Evolutionary conservation across 2,113 vertebrate species (phyloP).

Genomic region (Gopherus evgoodei): DNA sequence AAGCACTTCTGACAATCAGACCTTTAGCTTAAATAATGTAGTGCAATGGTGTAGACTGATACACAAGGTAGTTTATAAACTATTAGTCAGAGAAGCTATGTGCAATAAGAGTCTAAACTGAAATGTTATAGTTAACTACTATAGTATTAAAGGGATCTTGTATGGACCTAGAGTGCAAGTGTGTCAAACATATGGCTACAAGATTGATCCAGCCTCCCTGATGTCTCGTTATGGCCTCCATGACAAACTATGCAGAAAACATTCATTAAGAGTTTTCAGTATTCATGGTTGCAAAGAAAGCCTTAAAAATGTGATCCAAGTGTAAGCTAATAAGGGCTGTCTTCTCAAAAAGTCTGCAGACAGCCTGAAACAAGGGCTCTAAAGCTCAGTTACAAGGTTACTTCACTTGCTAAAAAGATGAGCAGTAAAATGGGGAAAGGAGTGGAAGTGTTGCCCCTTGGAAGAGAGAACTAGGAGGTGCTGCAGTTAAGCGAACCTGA

Average conservation of each 20-base stretch:
- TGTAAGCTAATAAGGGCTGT: background rate
- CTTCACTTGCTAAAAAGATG: background rate
- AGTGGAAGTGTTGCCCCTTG: background rate
- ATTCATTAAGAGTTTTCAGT: background rate
- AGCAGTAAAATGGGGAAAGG: background rate
- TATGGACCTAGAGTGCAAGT: background rate
- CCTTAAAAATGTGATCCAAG: background rate
- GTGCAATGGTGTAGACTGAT: background rate
- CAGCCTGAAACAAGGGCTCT: background rate
- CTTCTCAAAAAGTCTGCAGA: background rate
- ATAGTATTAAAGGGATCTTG: background rate
- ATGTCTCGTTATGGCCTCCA: background rate
- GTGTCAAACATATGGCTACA: rapidly evolving
- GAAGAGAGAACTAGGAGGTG: background rate
- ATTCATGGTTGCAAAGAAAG: background rate
- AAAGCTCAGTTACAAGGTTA: background rate
- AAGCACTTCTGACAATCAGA: background rate
- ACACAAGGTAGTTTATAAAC: background rate
- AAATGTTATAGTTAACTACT: background rate
- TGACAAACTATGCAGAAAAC: background rate
- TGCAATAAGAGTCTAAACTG: background rate
- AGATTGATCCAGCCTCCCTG: background rate
- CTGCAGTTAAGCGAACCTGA: rapidly evolving
- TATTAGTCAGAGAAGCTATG: background rate
- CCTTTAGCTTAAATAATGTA: background rate